Base-by-base conservation (phyloP, 2,888 invertebrate species). In the Lacanobia oleracea region DNA sequence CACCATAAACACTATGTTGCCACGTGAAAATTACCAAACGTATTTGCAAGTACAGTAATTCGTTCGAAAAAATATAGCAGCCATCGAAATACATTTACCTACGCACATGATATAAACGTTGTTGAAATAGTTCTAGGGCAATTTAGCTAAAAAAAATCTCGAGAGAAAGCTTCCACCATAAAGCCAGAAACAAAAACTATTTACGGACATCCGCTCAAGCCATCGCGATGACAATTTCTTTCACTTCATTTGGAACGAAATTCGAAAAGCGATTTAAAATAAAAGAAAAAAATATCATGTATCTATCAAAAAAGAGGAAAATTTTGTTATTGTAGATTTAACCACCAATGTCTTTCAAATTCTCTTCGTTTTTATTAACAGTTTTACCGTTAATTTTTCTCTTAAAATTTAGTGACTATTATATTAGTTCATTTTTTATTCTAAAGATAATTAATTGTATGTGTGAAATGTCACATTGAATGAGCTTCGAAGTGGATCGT, bases 401-500 rank as follows among this genome's bases (percentile, higher is more conserved):
- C 91, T 93, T 94, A 89, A 92, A 93, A 93, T 93, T 93, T 95
- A 93, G 94, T 94, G 92, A 92, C 88, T 93, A 92, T 92, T 93
- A 90, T 94, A 93, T 93, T 94, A 93, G 90, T 93, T 92, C 87
- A 87, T 93, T 93, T 93, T 89, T 92, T 92, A 93, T 88, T 91
- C 86, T 94, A 92, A 92, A 93, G 90, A 91, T 92, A 93, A 92
- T 93, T 95, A 93, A 91, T 93, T 93, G 89, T 93, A 91, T 92
- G 93, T 86, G 90, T 93, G 93, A 91, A 88, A 95, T 95, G 95
- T 92, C 93, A 93, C 95, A 95, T 96, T 96, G 96, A 96, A 96
- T 96, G 95, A 96, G 90, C 95, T 94, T 94, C 95, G 95, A 95
- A 88, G 94, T 94, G 94, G 95, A 95, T 93, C 94, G 94, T 84